A percentile compares a stretch with the other conserved stretches of the same genome.
Conservation (phyloP, 2,113 vertebrate genomes). For the Nannospalax galili region DNA sequence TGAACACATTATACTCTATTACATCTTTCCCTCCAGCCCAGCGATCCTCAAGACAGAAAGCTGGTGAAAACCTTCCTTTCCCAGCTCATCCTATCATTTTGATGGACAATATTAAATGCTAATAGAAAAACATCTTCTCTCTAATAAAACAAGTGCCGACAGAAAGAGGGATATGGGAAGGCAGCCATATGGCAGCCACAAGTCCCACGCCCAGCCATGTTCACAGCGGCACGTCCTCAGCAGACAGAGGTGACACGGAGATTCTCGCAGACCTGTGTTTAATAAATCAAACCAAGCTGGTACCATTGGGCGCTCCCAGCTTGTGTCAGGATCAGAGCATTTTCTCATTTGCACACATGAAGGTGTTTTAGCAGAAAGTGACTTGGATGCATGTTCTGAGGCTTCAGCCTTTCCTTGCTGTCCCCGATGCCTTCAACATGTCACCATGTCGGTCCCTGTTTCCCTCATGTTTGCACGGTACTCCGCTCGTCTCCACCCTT, state of each 20-base stretch:
- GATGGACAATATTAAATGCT: constrained; percentile 45
- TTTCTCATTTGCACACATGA: constrained; percentile 32
- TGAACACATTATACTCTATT: constrained; percentile 27
- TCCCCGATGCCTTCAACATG: neutral
- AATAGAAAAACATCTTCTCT: constrained; percentile 66
- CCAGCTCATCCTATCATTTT: constrained; percentile 61
- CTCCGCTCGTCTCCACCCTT: neutral
- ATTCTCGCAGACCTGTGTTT: constrained; percentile 61
- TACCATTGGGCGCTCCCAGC: constrained; percentile 62
- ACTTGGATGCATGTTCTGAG: neutral
- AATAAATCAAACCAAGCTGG: constrained; percentile 76
- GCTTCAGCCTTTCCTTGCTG: fast-evolving
- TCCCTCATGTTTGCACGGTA: constrained; percentile 46
- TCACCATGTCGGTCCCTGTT: neutral
- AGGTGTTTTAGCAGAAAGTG: constrained; percentile 19
- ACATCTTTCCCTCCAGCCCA: constrained; percentile 47
- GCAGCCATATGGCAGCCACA: neutral
- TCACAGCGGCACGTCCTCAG: constrained; percentile 35
- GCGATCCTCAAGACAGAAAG: constrained; percentile 5
- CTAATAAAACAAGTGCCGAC: constrained; percentile 71
- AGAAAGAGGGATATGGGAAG: constrained; percentile 45
- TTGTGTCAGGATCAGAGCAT: constrained; percentile 55
- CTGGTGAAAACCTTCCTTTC: constrained; percentile 49
- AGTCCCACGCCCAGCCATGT: neutral
- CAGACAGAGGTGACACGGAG: constrained; percentile 59